Evolutionary conservation across 2,797 vertebrate genomes (phyloP), one percentile per base, ranked within the genome.

Genomic region (Lutra lutra): DNA sequence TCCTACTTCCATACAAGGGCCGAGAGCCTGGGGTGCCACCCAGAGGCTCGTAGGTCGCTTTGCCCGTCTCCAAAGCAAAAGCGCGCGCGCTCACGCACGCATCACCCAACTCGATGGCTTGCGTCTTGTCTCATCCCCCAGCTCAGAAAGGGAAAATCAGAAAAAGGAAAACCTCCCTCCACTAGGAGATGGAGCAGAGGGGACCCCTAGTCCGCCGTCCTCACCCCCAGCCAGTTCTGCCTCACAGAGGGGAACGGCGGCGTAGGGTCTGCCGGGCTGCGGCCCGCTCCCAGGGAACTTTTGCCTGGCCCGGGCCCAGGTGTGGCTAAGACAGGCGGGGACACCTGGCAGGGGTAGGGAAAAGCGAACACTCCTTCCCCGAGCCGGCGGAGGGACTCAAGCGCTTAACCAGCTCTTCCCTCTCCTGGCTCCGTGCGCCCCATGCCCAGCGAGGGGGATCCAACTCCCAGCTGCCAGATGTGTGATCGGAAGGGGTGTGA

Each of bases 1-100:
- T 92, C 85, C 82, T 29, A 86, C 94, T 96, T 93, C 97, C 98
- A 94, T 92, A 95, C 96, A 95, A 94, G 96, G 96, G 85, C 92
- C 23, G 68, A 73, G 73, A 94, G 87, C 92, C 48, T 10, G 43
- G 64, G 89, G 43, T 96, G 91, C 95, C 97, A 95, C 93, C 95
- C 96, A 92, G 93, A 95, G 91, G 82, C 66, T 80, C 46, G 84
- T 25, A 70, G 94, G 89, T 93, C 93, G 56, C 85, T 88, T 70
- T 86, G 93, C 82, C 70, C 0, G 38, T 82, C 94, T 95, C 96
- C 95, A 68, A 58, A 88, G 91, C 93, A 91, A 97, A 97, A 96
- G 89, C 96, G 80, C 82, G 96, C 66, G 85, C 82, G 93, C 94
- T 93, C 94, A 79, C 70, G 83, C 75, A 86, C 80, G 54, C 93